Conservation (phyloP, 2,113 vertebrate genomes). For the Psittacara wagleri region DNA sequence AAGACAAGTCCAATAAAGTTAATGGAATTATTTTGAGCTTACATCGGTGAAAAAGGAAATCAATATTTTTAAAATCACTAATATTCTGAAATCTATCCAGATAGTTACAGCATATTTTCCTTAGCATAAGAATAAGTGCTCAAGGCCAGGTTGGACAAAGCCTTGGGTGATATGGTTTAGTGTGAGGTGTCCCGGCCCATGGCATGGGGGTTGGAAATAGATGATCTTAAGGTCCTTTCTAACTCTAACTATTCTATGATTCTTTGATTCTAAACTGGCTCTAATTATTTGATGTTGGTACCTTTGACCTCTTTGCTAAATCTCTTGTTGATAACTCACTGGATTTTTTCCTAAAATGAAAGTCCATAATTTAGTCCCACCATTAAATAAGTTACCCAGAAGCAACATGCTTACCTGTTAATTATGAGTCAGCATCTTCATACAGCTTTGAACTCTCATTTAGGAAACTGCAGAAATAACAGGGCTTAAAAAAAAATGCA, state of each 20-base stretch:
- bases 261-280: background rate
- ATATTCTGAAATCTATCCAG: background rate
- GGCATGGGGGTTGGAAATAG: too few species aligned
- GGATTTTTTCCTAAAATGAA: background rate
- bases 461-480: background rate
- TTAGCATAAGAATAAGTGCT: background rate
- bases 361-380: background rate
- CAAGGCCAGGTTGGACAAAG: too few species aligned
- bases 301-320: background rate
- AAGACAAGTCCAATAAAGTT: background rate
- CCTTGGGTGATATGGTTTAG: too few species aligned
- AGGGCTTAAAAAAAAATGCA: background rate
- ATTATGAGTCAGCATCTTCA: background rate
- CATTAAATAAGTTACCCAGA: background rate
- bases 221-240: too few species aligned
- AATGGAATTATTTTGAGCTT: background rate
- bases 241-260: too few species aligned
- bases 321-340: background rate
- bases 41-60: background rate
- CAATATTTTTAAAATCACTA: background rate
- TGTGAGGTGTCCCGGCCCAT: too few species aligned
- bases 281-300: background rate
- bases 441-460: background rate
- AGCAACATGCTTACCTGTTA: fast-evolving
- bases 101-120: background rate